These are phyloP conservation scores for Theretra japonica DNA, from an alignment of 2,888 invertebrate species.

Conservation along the genomic window DNA sequence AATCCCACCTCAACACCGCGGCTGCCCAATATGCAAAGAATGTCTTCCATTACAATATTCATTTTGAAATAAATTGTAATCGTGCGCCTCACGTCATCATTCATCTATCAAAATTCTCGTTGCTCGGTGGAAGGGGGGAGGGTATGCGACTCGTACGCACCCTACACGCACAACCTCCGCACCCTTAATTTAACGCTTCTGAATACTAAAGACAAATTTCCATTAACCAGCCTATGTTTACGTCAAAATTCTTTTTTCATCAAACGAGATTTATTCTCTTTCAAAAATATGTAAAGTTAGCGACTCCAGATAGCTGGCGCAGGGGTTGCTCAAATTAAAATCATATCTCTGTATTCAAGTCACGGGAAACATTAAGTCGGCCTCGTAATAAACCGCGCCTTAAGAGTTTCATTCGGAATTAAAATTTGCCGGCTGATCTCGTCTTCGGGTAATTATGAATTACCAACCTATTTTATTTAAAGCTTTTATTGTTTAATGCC, in stretches of 20 bases:
- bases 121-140: conserved; percentile 27
- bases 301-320: conserved; percentile 62
- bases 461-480: conserved; percentile 60
- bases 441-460: conserved; percentile 78
- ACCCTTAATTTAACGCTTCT: conserved; percentile 58
- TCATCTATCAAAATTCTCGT: conserved; percentile 18
- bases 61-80: background rate
- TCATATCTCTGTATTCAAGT: conserved; percentile 81
- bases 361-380: conserved; percentile 83
- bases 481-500: conserved; percentile 44
- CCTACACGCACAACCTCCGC: conserved; percentile 43
- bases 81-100: background rate
- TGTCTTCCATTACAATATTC: background rate
- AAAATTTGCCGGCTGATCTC: conserved; percentile 83
- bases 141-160: conserved; percentile 34
- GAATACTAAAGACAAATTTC: conserved; percentile 77
- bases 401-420: conserved; percentile 80
- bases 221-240: conserved; percentile 75
- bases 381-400: conserved; percentile 79
- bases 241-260: conserved; percentile 76
- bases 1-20: too few relatives aligned
- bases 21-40: background rate
- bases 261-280: conserved; percentile 78
- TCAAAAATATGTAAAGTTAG: conserved; percentile 81
- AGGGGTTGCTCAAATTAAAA: conserved; percentile 79